Percentiles rank a stretch among this genome's conserved stretches.
phyloP scores from a whole-genome alignment of 2,797 vertebrate species.

The Pristis pectinata region DNA sequence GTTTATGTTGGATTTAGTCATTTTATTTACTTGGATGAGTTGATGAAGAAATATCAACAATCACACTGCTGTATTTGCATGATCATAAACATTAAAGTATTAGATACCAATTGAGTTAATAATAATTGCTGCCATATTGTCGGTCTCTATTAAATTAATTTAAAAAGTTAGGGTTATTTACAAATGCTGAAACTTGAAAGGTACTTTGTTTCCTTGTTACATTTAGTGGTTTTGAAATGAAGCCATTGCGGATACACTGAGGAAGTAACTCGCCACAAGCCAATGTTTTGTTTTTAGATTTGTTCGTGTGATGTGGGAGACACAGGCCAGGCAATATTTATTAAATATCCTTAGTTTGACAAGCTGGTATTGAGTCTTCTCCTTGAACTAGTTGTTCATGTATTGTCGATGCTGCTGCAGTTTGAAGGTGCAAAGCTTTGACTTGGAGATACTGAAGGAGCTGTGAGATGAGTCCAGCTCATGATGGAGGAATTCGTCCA shows the following conservation, averaged over 20 bases:
- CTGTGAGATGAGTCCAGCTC: too few relatives aligned
- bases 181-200: neutral
- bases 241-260: neutral
- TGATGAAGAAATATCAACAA: neutral
- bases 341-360: neutral
- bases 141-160: neutral
- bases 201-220: neutral
- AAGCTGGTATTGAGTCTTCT: neutral
- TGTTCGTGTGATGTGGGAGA: neutral
- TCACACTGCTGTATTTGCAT: neutral
- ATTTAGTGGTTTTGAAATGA: neutral
- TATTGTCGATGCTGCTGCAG: neutral
- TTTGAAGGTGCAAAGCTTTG: neutral
- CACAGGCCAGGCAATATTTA: neutral
- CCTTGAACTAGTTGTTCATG: neutral
- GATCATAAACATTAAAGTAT: neutral
- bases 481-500: too few relatives aligned
- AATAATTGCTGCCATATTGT: neutral
- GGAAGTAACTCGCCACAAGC: neutral
- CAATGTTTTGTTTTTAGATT: neutral
- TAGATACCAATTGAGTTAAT: neutral
- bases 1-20: slow-evolving; percentile 21
- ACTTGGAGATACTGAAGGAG: too few relatives aligned
- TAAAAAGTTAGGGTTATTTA: neutral
- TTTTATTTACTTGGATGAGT: neutral